Conservation (phyloP, 30 jellyfish, hydroid and myxozoan species). For the Rhopilema esculentum region DNA sequence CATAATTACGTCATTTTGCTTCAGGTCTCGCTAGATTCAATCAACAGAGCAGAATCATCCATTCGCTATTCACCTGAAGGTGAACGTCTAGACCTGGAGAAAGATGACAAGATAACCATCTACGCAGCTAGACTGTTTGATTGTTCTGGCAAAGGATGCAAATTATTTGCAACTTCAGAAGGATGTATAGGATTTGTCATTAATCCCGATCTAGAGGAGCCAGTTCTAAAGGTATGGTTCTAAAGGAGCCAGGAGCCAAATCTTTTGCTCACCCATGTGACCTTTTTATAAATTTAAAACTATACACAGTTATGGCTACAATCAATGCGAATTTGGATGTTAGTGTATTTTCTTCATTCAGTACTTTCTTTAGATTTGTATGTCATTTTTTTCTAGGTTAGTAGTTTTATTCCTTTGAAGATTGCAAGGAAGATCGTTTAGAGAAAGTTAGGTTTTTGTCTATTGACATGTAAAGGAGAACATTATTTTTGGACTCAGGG, state of each 20-base stretch:
- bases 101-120: not conserved
- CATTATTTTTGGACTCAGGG: too few species aligned
- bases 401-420: too few species aligned
- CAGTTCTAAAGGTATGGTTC: not conserved
- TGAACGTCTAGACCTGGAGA: not conserved
- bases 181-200: not conserved
- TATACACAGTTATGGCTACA: too few species aligned
- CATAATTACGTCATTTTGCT: not conserved
- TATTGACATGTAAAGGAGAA: too few species aligned
- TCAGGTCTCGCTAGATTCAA: not conserved
- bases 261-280: too few species aligned
- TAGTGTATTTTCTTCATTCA: too few species aligned
- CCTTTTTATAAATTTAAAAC: too few species aligned
- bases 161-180: not conserved
- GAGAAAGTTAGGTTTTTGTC: too few species aligned
- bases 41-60: not conserved
- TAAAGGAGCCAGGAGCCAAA: not conserved
- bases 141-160: not conserved
- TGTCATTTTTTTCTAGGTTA: too few species aligned
- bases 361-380: too few species aligned
- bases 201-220: not conserved
- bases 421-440: too few species aligned
- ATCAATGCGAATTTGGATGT: too few species aligned
- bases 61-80: not conserved
- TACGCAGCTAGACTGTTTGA: not conserved